Evolutionary conservation across 2,797 vertebrate species (phyloP).

Genomic region (Vipera latastei): DNA sequence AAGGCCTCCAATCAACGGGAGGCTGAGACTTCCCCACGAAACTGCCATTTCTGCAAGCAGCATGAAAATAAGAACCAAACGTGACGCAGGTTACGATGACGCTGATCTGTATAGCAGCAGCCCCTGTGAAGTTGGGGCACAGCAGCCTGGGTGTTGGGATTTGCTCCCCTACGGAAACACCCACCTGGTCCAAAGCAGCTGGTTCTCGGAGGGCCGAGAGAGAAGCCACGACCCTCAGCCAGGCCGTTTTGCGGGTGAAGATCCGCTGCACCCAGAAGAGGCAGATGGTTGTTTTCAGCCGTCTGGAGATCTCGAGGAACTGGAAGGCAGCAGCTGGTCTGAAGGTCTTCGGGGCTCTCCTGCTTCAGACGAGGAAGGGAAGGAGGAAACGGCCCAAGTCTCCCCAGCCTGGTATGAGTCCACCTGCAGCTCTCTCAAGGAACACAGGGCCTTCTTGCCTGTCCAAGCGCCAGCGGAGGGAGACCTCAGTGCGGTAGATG

Average conservation of each 20-base stretch:
- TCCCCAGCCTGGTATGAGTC: constrained; percentile 59
- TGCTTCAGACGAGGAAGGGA: constrained; percentile 69
- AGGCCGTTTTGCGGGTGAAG: constrained; percentile 34
- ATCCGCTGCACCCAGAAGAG: constrained; percentile 56
- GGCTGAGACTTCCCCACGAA: constrained; percentile 19
- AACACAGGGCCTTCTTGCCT: constrained; percentile 67
- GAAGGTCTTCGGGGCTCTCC: constrained; percentile 73
- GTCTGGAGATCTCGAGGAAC: constrained; percentile 68
- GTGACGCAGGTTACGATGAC: constrained; percentile 5
- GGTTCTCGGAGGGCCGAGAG: constrained; percentile 72
- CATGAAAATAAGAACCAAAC: constrained; percentile 23
- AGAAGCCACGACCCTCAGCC: constrained; percentile 45
- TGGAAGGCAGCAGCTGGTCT: constrained; percentile 74
- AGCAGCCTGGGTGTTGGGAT: constrained; percentile 66
- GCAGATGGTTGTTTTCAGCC: constrained; percentile 55
- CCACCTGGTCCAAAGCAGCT: constrained; percentile 85
- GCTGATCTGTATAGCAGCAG: constrained; percentile 34
- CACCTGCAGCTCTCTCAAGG: constrained; percentile 26
- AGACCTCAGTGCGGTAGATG: constrained; percentile 84
- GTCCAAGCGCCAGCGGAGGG: constrained; percentile 75
- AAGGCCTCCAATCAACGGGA: constrained; percentile 15
- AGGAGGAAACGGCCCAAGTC: constrained; percentile 70
- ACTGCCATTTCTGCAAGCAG: constrained; percentile 25
- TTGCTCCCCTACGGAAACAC: constrained; percentile 83
- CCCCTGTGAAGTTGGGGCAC: constrained; percentile 51